Base-by-base conservation (phyloP, 2,797 vertebrate genomes). In the Schizopygopsis pylzovi region DNA sequence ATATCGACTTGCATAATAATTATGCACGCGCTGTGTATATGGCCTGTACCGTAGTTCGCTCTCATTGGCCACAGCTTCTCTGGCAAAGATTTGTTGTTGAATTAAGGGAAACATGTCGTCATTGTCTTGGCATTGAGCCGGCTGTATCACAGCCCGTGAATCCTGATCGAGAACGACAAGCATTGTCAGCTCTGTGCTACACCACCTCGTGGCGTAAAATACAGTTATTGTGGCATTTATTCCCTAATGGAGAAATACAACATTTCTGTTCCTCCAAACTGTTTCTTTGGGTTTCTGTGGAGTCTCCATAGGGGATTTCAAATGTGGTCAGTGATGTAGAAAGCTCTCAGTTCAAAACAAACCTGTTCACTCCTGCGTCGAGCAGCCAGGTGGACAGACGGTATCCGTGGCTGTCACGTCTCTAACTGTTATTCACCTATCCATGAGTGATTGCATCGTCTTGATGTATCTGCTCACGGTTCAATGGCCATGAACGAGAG, bases 11-110 rank as follows among this genome's bases (percentile, higher is more conserved):
- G 45, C 45, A 49, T 47, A 47, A 49, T 15, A 4, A 41, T 8
- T 43, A 6, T 16, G 49, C 15, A 52, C 5, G 15, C 4, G 16
- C 49, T 6, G 49, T 52, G 5, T 52, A 52, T 16, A 52, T 52
- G 37, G 18, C 73, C 54, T 80, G 45, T 70, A 59, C 61, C 68
- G 59, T 67, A 61, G 77, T 86, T 79, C 25, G 28, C 67, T 81
- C 79, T 54, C 59, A 33, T 79, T 85, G 61, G 11, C 11, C 56
- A 22, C 47, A 84, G 82, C 75, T 47, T 70, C 73, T 25, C 45
- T n/a, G 16, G 18, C 71, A 81, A 84, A 73, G 85, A 83, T 87
- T 89, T 89, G 82, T 72, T 80, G 89, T 83, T 84, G 72, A 87
- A 80, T 89, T 15, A 83, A 79, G 28, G 70, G 41, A 85, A 80